Conservation (phyloP, 1,140 invertebrate species). For the Oryctes rhinoceros region DNA sequence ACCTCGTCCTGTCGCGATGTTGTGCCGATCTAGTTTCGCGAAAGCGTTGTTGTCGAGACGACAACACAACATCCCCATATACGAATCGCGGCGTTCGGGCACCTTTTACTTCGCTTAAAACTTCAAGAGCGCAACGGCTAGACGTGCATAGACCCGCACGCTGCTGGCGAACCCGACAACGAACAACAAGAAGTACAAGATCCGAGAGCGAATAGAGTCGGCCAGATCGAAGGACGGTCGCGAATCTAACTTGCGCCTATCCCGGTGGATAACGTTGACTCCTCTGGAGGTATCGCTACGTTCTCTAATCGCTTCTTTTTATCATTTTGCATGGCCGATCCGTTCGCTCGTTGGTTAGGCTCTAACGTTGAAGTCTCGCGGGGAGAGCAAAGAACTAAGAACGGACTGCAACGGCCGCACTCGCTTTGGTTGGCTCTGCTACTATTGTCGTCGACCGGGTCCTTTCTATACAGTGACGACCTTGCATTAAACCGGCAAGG, state of each 20-base stretch:
- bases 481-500: conserved; percentile 50
- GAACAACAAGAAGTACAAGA: neutral
- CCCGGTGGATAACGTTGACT: neutral
- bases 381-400: neutral
- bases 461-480: conserved; percentile 40
- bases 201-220: neutral
- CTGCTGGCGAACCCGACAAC: neutral
- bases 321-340: neutral
- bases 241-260: too few relatives aligned
- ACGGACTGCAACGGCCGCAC: neutral
- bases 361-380: neutral
- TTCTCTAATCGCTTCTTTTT: neutral
- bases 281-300: neutral
- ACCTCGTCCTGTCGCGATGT: neutral
- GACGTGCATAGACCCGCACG: neutral
- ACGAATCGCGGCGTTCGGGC: neutral
- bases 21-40: neutral
- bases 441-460: neutral
- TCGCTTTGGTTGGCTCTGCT: neutral
- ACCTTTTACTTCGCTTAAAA: neutral
- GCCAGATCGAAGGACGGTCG: neutral
- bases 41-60: neutral
- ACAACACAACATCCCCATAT: conserved; percentile 3
- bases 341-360: neutral
- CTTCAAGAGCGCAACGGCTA: neutral